Base-by-base conservation (phyloP, 2,888 invertebrate genomes). In the Acleris cristana region DNA sequence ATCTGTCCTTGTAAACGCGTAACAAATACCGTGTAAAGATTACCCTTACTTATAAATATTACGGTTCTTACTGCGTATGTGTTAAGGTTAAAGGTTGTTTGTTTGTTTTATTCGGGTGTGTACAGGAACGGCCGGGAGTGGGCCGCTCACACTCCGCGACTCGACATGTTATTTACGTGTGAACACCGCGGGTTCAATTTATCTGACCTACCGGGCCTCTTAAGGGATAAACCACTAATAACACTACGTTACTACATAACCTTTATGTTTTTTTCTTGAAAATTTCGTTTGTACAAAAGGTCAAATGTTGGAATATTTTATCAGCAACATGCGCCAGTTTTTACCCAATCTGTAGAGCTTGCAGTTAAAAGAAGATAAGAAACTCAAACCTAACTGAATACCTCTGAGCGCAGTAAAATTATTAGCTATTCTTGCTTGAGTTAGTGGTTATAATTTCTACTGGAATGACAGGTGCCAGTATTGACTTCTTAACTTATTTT, bases 81-180 rank as follows among this genome's bases (percentile, higher is more conserved):
- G 2, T 23, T 76, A 84, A 75, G 76, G 83, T 76, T 73, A 68
- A 69, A 54, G 74, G 70, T 83, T 23, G 66, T 45, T 21, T 45
- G 5, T 19, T 18, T 51, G 70, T 60, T 64, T 12, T 19, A 65
- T 71, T 65, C 63, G 44, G 12, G 26, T 59, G 40, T 65, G 71
- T 45, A 48, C 21, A 61, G 69, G 58, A 69, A 71, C 58, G 76
- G 76, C 77, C 64, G 74, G 78, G 76, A 78, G 80, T 72, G 73
- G 74, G 80, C 78, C 78, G 75, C 79, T 82, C 84, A 84, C 86
- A 81, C 84, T 83, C 85, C 81, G 40, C 40, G 75, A 74, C 79
- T 89, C 90, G 89, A 88, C 89, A 89, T 88, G 92, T 91, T 92
- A 92, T 92, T 92, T 92, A 92, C 91, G 92, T 92, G 92, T 90